These are phyloP conservation scores for Chascanopsetta lugubris DNA, from an alignment of 2,113 vertebrate genomes.

Conservation along the genomic window DNA sequence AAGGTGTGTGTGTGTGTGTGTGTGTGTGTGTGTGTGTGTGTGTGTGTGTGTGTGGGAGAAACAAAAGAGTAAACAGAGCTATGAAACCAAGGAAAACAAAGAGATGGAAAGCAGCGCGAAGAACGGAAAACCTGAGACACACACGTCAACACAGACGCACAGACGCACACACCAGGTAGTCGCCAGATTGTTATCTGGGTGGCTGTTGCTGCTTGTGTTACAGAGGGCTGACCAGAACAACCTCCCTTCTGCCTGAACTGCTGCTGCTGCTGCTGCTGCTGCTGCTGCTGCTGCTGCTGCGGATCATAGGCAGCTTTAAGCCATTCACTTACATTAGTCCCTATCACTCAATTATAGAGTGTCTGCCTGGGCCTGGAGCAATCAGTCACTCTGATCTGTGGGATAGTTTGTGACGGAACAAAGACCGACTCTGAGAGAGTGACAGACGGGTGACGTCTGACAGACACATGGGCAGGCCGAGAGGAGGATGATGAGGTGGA, in stretches of 20 bases:
- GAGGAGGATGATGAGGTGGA: too few relatives aligned
- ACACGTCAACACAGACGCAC: constrained; percentile 10
- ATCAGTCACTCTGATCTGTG: constrained; percentile 66
- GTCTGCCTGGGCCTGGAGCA: constrained; percentile 53
- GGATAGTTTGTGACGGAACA: constrained; percentile 65
- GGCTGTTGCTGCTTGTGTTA: constrained; percentile 57
- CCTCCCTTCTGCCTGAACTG: constrained; percentile 37
- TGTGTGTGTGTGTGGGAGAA: constrained; percentile 11
- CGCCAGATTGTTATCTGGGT: constrained; percentile 55
- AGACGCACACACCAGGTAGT: constrained; percentile 43
- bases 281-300: constrained; percentile 38
- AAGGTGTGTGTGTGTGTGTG: constrained; percentile 18
- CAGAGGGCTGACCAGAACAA: constrained; percentile 46
- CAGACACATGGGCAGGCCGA: neutral
- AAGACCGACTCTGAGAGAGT: constrained; percentile 49
- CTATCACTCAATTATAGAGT: constrained; percentile 67
- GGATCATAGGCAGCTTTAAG: constrained; percentile 45
- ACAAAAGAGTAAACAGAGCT: constrained; percentile 34
- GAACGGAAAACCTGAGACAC: constrained; percentile 28
- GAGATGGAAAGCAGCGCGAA: constrained; percentile 34
- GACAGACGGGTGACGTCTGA: constrained; percentile 13
- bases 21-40: too few relatives aligned
- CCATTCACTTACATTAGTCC: constrained; percentile 64
- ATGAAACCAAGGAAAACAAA: constrained; percentile 25
- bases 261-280: constrained; percentile 39